Evolutionary conservation across 2,113 vertebrate species (phyloP).

Genomic region (Crypturellus undulatus): DNA sequence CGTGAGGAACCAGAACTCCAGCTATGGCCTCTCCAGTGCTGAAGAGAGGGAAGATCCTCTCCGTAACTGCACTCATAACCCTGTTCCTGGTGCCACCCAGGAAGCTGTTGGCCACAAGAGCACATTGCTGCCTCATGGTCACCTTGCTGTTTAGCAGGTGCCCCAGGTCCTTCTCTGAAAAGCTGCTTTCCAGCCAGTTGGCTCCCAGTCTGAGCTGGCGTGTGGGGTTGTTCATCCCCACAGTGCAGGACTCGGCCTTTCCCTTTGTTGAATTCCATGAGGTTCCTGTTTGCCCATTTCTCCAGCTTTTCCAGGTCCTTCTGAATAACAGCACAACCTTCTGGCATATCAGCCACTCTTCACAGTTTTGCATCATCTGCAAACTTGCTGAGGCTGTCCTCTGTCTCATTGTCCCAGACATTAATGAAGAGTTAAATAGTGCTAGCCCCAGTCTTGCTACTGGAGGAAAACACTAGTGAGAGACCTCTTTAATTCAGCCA

Average conservation of each 20-base stretch:
- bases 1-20: background rate
- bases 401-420: accelerated
- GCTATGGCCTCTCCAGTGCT: background rate
- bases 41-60: background rate
- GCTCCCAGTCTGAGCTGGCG: background rate
- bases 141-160: background rate
- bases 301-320: background rate
- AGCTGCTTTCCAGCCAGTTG: background rate
- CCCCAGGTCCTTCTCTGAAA: background rate
- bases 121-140: background rate
- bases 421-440: background rate
- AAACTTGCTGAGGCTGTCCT: background rate
- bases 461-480: background rate
- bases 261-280: background rate
- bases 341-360: background rate
- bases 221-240: background rate
- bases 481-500: background rate
- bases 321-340: background rate
- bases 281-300: background rate
- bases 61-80: accelerated
- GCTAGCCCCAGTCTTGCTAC: accelerated
- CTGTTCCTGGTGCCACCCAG: background rate
- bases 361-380: background rate
- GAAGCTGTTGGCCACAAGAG: background rate
- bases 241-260: background rate